Conservation (phyloP, 2,113 vertebrate genomes). For the Spheniscus mendiculus region DNA sequence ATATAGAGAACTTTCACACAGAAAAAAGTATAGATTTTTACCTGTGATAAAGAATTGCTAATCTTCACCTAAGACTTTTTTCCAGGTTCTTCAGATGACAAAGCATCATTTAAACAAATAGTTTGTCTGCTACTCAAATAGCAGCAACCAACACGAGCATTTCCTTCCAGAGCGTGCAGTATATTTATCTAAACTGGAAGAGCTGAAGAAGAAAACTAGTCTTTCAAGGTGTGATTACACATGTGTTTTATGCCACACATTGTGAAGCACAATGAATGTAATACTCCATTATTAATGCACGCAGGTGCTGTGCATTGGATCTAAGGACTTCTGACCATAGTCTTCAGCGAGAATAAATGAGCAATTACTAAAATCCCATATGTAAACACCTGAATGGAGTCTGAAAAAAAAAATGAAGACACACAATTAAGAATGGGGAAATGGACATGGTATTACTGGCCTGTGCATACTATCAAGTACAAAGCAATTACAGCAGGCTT, state of each 20-base stretch:
- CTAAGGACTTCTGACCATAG: not conserved
- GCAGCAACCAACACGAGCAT: not conserved
- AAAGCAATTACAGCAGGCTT: not conserved
- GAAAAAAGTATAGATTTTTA: not conserved
- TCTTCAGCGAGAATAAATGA: not conserved
- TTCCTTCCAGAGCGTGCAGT: not conserved
- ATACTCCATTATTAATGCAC: not conserved
- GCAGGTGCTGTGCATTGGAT: not conserved
- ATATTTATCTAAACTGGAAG: not conserved
- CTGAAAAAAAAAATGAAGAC: not conserved
- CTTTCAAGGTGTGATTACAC: not conserved
- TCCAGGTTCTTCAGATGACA: not conserved
- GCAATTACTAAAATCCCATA: not conserved
- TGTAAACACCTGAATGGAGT: not conserved
- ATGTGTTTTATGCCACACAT: not conserved
- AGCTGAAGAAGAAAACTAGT: not conserved
- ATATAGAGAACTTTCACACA: not conserved
- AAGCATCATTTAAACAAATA: not conserved
- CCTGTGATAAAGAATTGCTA: not conserved
- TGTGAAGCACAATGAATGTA: not conserved
- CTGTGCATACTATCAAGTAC: not conserved
- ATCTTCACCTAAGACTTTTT: not conserved
- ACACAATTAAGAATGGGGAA: not conserved
- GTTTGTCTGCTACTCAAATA: not conserved
- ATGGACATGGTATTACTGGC: not conserved